Conservation (phyloP, 1,140 invertebrate species). For the Drosophila parabipectinata region DNA sequence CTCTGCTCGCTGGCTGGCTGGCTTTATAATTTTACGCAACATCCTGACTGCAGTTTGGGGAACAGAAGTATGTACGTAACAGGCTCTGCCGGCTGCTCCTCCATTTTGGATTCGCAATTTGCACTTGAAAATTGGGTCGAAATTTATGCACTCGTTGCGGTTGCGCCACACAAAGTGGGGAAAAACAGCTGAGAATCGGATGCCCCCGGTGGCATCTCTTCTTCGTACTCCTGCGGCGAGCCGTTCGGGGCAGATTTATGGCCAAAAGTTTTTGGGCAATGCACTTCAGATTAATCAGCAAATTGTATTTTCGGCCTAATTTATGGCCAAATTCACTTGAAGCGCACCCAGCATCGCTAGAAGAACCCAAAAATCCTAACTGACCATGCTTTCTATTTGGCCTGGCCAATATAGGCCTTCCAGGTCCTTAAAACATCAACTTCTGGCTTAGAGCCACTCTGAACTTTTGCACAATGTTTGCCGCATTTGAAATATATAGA, state of each 20-base stretch:
- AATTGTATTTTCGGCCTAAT: slow-evolving; percentile 77
- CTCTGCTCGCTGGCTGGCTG: slow-evolving; percentile 2
- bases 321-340: slow-evolving; percentile 61
- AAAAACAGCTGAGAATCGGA: slow-evolving; percentile 53
- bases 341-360: slow-evolving; percentile 1
- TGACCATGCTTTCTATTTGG: slow-evolving; percentile 9
- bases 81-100: neutral
- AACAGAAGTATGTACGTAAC: slow-evolving; percentile 6
- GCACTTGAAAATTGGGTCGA: slow-evolving; percentile 81
- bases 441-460: slow-evolving; percentile 13
- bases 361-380: slow-evolving; percentile 24
- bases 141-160: slow-evolving; percentile 79
- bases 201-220: neutral
- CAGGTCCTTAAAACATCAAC: slow-evolving; percentile 11
- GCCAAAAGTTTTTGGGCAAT: slow-evolving; percentile 68
- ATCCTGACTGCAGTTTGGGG: slow-evolving; percentile 54
- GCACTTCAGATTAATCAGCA: slow-evolving; percentile 81
- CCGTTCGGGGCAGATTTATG: slow-evolving; percentile 64
- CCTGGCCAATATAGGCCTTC: neutral
- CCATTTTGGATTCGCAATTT: slow-evolving; percentile 53
- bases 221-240: slow-evolving; percentile 7
- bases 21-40: slow-evolving; percentile 75
- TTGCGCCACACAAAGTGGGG: slow-evolving; percentile 44
- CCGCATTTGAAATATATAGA: slow-evolving; percentile 23
- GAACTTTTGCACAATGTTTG: slow-evolving; percentile 27